These are phyloP conservation scores for Pentamera pediparva DNA, from an alignment of 53 echinoderm and acorn worm species.

Conservation along the genomic window DNA sequence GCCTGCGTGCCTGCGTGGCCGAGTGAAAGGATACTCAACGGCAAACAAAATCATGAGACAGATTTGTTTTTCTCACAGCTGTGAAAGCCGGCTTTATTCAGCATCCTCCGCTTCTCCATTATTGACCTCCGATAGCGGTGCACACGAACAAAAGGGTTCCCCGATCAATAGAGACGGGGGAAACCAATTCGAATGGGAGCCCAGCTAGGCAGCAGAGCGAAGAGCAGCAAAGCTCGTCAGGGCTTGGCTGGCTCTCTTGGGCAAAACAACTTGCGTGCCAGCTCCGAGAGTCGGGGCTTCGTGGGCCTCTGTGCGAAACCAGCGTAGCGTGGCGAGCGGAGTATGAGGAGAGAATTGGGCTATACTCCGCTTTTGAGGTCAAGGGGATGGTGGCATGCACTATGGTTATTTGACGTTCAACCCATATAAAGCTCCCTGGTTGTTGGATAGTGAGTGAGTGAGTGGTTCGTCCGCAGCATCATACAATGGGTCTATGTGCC, in stretches of 20 bases:
- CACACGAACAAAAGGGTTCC: slow-evolving; percentile 28
- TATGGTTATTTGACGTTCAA: too few relatives aligned
- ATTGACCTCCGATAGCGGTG: slow-evolving; percentile 28
- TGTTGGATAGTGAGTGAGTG: too few relatives aligned
- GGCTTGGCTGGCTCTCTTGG: slow-evolving; percentile 22
- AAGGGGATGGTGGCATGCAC: slow-evolving; percentile 32
- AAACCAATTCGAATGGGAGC: slow-evolving; percentile 26
- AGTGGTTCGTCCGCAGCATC: too few relatives aligned
- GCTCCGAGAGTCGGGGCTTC: slow-evolving; percentile 13
- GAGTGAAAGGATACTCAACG: not conserved
- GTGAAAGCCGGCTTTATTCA: slow-evolving; percentile 34
- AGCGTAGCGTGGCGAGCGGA: slow-evolving; percentile 29
- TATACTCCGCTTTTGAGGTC: slow-evolving; percentile 24
- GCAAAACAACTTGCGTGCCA: slow-evolving; percentile 30
- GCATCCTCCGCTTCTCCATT: slow-evolving; percentile 31
- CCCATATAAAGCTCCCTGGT: too few relatives aligned
- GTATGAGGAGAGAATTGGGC: slow-evolving; percentile 32
- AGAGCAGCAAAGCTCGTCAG: too few relatives aligned
- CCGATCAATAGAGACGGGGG: slow-evolving; percentile 31
- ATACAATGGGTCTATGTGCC: too few relatives aligned
- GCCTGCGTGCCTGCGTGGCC: too few relatives aligned
- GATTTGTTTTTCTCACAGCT: slow-evolving; percentile 34
- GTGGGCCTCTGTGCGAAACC: slow-evolving; percentile 29
- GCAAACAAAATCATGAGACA: slow-evolving; percentile 32
- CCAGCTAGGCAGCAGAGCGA: too few relatives aligned